Percentiles rank a stretch among this genome's conserved stretches.
phyloP scores from a whole-genome alignment of 2,888 invertebrate genomes.

The Heliconius aoede region DNA sequence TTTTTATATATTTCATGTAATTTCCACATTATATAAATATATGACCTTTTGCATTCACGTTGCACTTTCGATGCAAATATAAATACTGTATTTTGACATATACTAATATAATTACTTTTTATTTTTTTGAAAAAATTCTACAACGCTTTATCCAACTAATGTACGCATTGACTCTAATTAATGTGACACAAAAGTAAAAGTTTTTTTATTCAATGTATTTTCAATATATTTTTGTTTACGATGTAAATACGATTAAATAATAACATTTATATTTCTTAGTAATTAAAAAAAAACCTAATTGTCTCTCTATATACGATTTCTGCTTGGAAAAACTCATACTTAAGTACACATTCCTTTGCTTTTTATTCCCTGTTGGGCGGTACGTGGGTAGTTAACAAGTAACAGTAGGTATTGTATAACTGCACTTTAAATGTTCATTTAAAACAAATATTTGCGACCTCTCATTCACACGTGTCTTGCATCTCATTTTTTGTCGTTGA shows the following conservation, averaged over 20 bases:
- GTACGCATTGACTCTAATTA: constrained; percentile 14
- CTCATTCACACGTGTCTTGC: constrained; percentile 29
- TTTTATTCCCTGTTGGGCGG: constrained; percentile 36
- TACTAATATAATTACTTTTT: not conserved
- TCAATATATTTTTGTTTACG: constrained; percentile 7
- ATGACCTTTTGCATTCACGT: not conserved
- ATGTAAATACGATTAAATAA: constrained; percentile 7
- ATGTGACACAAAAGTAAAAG: not conserved
- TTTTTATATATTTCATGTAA: not conserved
- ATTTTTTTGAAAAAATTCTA: too few species aligned
- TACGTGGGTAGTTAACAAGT: constrained; percentile 16
- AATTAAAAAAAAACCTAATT: constrained; percentile 31
- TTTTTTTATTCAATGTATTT: constrained; percentile 1
- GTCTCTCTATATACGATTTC: constrained; percentile 37
- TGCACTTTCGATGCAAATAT: not conserved
- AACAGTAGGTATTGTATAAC: constrained; percentile 12
- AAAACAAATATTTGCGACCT: constrained; percentile 23
- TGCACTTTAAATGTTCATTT: constrained; percentile 17
- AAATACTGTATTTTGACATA: not conserved
- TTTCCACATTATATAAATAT: too few species aligned
- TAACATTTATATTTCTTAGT: constrained; percentile 25
- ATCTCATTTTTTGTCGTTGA: constrained; percentile 19
- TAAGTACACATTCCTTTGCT: constrained; percentile 30
- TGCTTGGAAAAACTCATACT: constrained; percentile 40
- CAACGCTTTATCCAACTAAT: not conserved